Evolutionary conservation across 1,140 invertebrate genomes (phyloP).

Genomic region (Drosophila burlai): DNA sequence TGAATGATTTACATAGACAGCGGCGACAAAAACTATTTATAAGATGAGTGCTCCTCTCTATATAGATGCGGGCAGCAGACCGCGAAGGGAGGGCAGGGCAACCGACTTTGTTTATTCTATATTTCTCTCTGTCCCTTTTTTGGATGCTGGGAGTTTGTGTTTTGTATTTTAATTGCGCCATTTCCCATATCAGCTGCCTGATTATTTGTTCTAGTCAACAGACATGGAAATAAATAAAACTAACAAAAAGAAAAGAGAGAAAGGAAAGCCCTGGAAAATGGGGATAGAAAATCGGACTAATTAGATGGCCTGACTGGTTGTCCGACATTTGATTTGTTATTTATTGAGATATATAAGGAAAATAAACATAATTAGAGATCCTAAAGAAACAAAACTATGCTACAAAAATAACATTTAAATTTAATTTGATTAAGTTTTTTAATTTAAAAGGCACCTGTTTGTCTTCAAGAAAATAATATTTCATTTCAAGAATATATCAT

Average conservation of each 20-base stretch:
- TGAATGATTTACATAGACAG: constrained; percentile 74
- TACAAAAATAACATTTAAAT: no score
- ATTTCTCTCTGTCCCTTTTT: constrained; percentile 20
- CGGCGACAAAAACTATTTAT: constrained; percentile 76
- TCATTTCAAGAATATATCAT: neutral
- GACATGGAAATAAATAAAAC: constrained; percentile 70
- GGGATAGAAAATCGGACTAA: constrained; percentile 58
- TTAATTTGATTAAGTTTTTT: no score
- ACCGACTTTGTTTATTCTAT: constrained; percentile 1
- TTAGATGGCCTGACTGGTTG: constrained; percentile 43
- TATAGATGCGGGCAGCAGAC: constrained; percentile 42
- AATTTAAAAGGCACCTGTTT: no score
- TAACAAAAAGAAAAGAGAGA: constrained; percentile 35
- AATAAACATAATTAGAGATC: neutral
- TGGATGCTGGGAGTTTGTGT: constrained; percentile 47
- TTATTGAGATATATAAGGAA: constrained; percentile 16
- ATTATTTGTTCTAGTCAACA: constrained; percentile 78
- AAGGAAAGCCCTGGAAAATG: constrained; percentile 18
- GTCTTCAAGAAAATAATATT: neutral
- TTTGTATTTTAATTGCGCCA: constrained; percentile 80
- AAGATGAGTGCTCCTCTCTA: constrained; percentile 23
- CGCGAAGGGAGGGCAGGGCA: constrained; percentile 6
- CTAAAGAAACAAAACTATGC: neutral
- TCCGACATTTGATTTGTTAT: constrained; percentile 71
- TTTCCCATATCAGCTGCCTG: constrained; percentile 77